phyloP scores from a whole-genome alignment of 2,797 vertebrate species.

The Pseudotriccus pelzelni region DNA sequence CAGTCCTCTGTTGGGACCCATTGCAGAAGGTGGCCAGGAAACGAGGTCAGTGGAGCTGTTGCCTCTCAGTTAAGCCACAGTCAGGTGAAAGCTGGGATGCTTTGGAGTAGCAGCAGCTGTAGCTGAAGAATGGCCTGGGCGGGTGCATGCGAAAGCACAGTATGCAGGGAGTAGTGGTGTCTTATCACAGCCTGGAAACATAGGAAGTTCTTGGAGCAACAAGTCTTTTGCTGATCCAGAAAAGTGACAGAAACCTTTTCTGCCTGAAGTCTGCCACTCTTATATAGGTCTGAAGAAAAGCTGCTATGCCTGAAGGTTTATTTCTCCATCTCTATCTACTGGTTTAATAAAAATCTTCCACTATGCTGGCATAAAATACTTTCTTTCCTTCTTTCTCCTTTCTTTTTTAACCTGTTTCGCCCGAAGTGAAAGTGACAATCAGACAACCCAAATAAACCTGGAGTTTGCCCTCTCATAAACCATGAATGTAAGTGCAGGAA shows the following conservation, averaged over 20 bases:
- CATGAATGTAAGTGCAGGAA: slow-evolving; percentile 58
- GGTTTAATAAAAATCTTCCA: not conserved
- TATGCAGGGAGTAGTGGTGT: not conserved
- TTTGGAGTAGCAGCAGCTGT: not conserved
- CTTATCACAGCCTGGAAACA: not conserved
- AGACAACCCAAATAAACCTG: slow-evolving; percentile 27
- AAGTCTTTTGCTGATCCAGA: not conserved
- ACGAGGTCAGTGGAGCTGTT: rapidly evolving
- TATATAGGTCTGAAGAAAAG: not conserved
- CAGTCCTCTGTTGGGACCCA: not conserved
- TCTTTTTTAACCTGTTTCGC: not conserved
- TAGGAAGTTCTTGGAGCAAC: not conserved
- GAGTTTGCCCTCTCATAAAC: slow-evolving; percentile 31
- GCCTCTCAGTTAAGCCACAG: rapidly evolving
- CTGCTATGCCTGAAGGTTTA: not conserved
- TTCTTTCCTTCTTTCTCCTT: not conserved
- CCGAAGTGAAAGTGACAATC: not conserved
- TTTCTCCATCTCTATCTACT: not conserved
- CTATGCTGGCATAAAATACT: not conserved
- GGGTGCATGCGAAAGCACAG: rapidly evolving
- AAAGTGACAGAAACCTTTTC: not conserved
- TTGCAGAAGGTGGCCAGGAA: not conserved
- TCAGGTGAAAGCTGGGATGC: not conserved
- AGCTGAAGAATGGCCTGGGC: not conserved
- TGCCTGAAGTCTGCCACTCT: rapidly evolving